phyloP scores from a whole-genome alignment of 2,888 invertebrate species.

The Lordiphosa fenestrarum region DNA sequence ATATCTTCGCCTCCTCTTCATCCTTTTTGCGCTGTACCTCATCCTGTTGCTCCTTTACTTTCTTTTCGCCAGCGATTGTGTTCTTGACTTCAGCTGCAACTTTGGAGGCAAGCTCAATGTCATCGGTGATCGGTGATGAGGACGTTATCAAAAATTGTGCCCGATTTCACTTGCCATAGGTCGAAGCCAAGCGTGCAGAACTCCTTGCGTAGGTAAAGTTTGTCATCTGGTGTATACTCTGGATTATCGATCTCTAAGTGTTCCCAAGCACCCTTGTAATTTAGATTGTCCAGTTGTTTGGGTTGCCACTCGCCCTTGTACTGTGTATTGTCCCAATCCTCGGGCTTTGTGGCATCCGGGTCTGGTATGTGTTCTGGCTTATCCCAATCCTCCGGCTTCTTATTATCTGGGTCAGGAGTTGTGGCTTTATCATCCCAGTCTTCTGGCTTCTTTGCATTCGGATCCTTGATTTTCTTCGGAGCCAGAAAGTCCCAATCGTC shows the following conservation, averaged over 20 bases:
- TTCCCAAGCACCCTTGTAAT: constrained; percentile 97
- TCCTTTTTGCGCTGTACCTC: constrained; percentile 86
- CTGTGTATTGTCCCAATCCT: constrained; percentile 99
- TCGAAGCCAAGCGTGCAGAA: constrained; percentile 96
- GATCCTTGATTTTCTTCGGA: constrained; percentile 97
- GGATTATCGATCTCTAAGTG: constrained; percentile 99
- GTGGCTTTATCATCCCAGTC: constrained; percentile 98
- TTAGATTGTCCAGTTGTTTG: constrained; percentile 98
- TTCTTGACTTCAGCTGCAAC: constrained; percentile 84
- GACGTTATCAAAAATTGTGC: constrained; percentile 99
- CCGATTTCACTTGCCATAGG: constrained; percentile 99
- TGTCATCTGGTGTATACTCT: constrained; percentile 92
- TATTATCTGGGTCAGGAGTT: constrained; percentile 97
- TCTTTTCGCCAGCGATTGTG: constrained; percentile 94
- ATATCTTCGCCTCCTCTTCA: constrained; percentile 84
- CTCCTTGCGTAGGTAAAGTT: constrained; percentile 93
- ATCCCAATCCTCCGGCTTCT: constrained; percentile 99
- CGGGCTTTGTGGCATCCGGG: constrained; percentile 97
- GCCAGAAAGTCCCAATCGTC: constrained; percentile 99
- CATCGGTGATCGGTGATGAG: constrained; percentile 96
- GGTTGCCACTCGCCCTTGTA: constrained; percentile 99
- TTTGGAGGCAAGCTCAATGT: constrained; percentile 87
- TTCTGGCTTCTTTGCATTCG: constrained; percentile 97
- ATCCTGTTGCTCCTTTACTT: constrained; percentile 95
- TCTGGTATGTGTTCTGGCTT: constrained; percentile 99